A percentile compares a stretch with the other conserved stretches of the same genome.
Conservation (phyloP, 2,888 invertebrate genomes). For the Hydrotaea cyrtoneurina region DNA sequence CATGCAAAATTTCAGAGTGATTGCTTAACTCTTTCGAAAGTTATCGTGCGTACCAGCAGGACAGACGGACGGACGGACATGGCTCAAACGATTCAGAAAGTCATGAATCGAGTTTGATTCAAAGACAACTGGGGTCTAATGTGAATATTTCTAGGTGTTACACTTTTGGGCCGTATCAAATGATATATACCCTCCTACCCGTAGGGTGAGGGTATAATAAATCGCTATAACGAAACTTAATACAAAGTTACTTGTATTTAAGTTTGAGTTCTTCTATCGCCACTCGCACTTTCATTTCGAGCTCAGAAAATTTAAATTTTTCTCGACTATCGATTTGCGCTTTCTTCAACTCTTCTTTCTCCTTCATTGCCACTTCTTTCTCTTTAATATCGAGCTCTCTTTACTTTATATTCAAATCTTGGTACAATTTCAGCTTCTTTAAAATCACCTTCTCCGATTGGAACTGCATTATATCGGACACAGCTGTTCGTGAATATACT, state of each 20-base stretch:
- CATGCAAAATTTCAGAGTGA: too few species aligned
- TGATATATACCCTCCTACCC: too few species aligned
- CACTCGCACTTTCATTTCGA: slow-evolving; percentile 22
- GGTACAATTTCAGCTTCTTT: not conserved
- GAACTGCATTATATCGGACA: not conserved
- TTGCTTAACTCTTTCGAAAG: too few species aligned
- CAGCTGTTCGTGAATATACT: not conserved
- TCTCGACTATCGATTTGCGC: slow-evolving; percentile 8
- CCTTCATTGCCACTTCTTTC: not conserved
- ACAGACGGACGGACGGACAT: too few species aligned
- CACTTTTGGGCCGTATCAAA: too few species aligned
- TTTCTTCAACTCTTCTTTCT: slow-evolving; percentile 2
- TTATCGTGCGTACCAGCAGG: too few species aligned
- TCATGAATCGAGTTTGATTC: too few species aligned
- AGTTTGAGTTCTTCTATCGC: not conserved
- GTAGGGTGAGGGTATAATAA: too few species aligned
- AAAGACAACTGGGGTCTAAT: too few species aligned
- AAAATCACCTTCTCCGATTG: not conserved
- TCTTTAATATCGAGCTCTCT: slow-evolving; percentile 6
- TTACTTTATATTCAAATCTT: not conserved
- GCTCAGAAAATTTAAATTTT: not conserved
- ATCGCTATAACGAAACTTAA: not conserved
- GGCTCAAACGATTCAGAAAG: too few species aligned
- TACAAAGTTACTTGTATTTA: slow-evolving; percentile 6
- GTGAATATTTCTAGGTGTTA: too few species aligned